A percentile compares a stretch with the other conserved stretches of the same genome.
Conservation (phyloP, 2,797 vertebrate species). For the Typhlichthys subterraneus region DNA sequence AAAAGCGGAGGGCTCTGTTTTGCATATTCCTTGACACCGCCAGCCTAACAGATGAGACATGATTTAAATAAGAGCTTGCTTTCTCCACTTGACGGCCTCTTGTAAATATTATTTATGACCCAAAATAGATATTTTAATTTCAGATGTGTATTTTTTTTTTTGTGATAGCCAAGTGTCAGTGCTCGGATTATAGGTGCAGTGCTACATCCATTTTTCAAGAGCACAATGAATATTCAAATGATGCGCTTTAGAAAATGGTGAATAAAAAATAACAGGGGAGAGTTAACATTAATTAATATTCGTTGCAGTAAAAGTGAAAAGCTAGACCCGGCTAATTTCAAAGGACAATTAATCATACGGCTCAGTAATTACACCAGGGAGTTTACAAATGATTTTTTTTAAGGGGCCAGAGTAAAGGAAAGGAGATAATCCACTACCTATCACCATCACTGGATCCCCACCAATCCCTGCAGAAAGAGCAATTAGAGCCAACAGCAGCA, state of each 20-base stretch:
- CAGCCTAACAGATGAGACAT: conserved; percentile 68
- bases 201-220: conserved; percentile 90
- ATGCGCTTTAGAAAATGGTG: conserved; percentile 83
- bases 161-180: conserved; percentile 86
- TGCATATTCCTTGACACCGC: conserved; percentile 73
- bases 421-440: conserved; percentile 94
- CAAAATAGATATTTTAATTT: conserved; percentile 77
- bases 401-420: conserved; percentile 80
- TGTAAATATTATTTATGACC: conserved; percentile 80
- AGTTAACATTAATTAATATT: conserved; percentile 99
- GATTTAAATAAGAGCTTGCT: conserved; percentile 77
- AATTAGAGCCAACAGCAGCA: conserved; percentile 94
- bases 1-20: conserved; percentile 63
- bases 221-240: conserved; percentile 97
- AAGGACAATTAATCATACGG: conserved; percentile 99
- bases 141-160: conserved; percentile 68
- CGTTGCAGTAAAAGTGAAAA: conserved; percentile 98
- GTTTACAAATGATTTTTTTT: conserved; percentile 99
- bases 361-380: conserved; percentile 99
- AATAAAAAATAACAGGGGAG: conserved; percentile 57
- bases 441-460: conserved; percentile 95
- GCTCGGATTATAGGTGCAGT: conserved; percentile 81
- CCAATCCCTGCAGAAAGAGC: conserved; percentile 95
- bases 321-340: conserved; percentile 99
- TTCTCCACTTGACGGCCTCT: conserved; percentile 69